Conservation (phyloP, 2,888 invertebrate species). For the Dryobotodes eremita region DNA sequence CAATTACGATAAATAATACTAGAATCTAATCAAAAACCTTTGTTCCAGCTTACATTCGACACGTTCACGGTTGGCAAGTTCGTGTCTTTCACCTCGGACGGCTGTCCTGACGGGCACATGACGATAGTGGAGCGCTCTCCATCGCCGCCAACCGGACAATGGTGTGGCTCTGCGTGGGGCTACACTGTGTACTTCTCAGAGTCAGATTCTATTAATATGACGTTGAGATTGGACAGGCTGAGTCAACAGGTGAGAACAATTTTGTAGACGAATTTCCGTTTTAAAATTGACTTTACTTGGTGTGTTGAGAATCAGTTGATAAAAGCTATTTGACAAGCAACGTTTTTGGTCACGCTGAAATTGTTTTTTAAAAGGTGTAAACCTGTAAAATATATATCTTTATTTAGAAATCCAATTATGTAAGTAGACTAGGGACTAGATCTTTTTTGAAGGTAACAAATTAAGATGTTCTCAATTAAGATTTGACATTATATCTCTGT, state of each 20-base stretch:
- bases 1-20: background rate
- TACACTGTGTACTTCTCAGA: conserved; percentile 96
- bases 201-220: conserved; percentile 94
- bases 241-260: conserved; percentile 93
- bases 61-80: conserved; percentile 96
- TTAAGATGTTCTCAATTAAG: conserved; percentile 5
- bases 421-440: background rate
- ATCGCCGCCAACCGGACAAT: conserved; percentile 94
- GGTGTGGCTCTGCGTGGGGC: conserved; percentile 96
- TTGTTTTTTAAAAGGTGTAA: background rate
- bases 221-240: conserved; percentile 92
- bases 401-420: background rate
- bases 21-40: conserved; percentile 43
- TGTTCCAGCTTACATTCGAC: conserved; percentile 95
- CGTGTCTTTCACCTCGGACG: conserved; percentile 94
- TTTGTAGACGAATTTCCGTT: background rate
- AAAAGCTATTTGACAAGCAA: background rate
- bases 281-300: too few relatives aligned
- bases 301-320: background rate
- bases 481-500: conserved; percentile 34
- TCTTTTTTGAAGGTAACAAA: background rate
- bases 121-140: conserved; percentile 94
- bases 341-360: background rate
- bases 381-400: too few relatives aligned
- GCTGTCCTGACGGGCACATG: conserved; percentile 96